Evolutionary conservation across 1,140 invertebrate genomes (phyloP).

Genomic region (Drosophila mojavensis): DNA sequence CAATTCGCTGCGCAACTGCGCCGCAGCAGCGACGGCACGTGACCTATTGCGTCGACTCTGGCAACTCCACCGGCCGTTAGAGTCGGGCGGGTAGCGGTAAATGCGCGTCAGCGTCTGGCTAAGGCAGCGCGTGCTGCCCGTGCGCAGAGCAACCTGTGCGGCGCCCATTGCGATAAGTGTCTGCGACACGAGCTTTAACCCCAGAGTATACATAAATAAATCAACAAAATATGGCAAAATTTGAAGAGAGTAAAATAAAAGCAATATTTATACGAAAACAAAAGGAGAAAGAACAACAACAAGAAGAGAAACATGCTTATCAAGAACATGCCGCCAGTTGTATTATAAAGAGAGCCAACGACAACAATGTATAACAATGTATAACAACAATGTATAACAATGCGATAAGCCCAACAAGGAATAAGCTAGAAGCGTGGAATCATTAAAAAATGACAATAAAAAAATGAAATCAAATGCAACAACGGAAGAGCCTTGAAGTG

Average conservation of each 20-base stretch:
- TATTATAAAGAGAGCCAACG: slow-evolving; percentile 13
- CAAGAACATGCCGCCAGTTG: slow-evolving; percentile 9
- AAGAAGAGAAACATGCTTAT: slow-evolving; percentile 13
- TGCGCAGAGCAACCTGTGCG: slow-evolving; percentile 7
- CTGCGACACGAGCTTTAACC: slow-evolving; percentile 15
- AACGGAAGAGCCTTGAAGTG: background rate
- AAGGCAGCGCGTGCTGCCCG: background rate
- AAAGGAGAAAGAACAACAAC: background rate
- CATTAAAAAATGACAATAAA: slow-evolving; percentile 1
- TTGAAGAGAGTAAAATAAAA: background rate
- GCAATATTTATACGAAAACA: background rate
- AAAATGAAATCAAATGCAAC: slow-evolving; percentile 12
- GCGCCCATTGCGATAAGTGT: slow-evolving; percentile 2
- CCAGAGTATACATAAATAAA: slow-evolving; percentile 4
- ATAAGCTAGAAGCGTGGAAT: slow-evolving; percentile 16
- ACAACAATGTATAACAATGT: background rate
- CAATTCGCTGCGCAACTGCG: slow-evolving; percentile 42
- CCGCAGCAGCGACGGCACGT: slow-evolving; percentile 46
- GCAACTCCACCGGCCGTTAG: slow-evolving; percentile 2
- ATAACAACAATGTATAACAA: background rate
- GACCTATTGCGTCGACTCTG: slow-evolving; percentile 32
- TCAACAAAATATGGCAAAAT: slow-evolving; percentile 4
- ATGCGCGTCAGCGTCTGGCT: background rate
- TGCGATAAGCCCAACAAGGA: slow-evolving; percentile 25
- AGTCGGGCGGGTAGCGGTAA: background rate